These are phyloP conservation scores for Dinocampus coccinellae DNA, from an alignment of 2,888 invertebrate species.

Conservation along the genomic window DNA sequence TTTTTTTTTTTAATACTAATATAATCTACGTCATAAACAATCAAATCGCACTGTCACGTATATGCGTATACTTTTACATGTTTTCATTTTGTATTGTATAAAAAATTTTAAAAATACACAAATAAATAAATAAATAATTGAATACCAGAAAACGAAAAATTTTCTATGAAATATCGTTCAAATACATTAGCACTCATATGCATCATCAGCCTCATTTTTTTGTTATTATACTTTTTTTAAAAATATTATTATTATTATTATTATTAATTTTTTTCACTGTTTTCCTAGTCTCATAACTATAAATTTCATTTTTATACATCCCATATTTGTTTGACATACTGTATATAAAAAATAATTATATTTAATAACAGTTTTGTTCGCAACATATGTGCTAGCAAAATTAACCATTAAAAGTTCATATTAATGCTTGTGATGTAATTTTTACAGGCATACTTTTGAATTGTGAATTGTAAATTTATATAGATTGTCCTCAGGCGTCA, in stretches of 20 bases:
- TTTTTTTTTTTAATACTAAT: constrained; percentile 1
- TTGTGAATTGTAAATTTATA: not conserved
- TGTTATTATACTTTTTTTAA: too few relatives aligned
- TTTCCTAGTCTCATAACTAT: not conserved
- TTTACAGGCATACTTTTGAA: not conserved
- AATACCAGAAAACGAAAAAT: not conserved
- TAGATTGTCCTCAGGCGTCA: not conserved
- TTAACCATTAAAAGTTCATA: too few relatives aligned
- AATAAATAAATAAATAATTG: too few relatives aligned
- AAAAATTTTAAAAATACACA: too few relatives aligned
- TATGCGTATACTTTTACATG: not conserved
- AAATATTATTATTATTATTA: not conserved
- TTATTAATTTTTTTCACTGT: not conserved
- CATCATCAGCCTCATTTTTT: too few relatives aligned
- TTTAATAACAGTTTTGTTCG: not conserved
- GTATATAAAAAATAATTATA: not conserved
- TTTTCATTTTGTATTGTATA: too few relatives aligned
- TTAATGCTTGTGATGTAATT: too few relatives aligned
- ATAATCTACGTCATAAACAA: not conserved
- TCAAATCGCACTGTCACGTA: constrained; percentile 9
- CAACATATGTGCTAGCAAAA: not conserved
- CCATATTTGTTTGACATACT: not conserved
- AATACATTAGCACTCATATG: too few relatives aligned
- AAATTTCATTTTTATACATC: not conserved
- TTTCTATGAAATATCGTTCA: not conserved